phyloP scores from a whole-genome alignment of 2,797 vertebrate genomes.

The Chloroceryle amazona region DNA sequence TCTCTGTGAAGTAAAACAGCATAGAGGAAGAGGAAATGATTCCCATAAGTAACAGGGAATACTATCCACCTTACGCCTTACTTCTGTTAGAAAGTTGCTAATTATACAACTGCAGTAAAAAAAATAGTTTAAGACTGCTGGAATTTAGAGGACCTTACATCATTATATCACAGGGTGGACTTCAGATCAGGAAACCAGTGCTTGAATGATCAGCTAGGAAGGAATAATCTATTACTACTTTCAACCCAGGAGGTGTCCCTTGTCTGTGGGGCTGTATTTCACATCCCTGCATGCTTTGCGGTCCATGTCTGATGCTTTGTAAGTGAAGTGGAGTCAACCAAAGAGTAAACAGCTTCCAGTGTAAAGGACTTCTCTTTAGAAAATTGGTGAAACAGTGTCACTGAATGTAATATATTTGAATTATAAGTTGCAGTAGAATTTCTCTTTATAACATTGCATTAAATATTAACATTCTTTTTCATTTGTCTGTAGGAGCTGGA shows the following conservation, averaged over 20 bases:
- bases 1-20: not conserved
- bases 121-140: not conserved
- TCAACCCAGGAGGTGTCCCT: not conserved
- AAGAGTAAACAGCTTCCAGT: not conserved
- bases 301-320: not conserved
- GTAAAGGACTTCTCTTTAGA: not conserved
- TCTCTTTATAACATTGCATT: not conserved
- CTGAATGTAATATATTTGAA: not conserved
- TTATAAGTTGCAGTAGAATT: not conserved
- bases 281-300: not conserved
- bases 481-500: slow-evolving; percentile 88
- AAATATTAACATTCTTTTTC: not conserved
- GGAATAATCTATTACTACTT: not conserved
- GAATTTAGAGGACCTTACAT: not conserved
- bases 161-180: not conserved
- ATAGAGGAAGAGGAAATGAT: not conserved
- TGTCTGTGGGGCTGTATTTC: not conserved
- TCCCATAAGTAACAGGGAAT: not conserved
- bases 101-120: not conserved
- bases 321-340: not conserved
- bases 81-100: not conserved
- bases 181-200: not conserved
- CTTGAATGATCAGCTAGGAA: not conserved
- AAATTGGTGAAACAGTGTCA: not conserved
- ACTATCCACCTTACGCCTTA: not conserved